These are phyloP conservation scores for Podarcis siculus DNA, from an alignment of 2,797 vertebrate species.

Conservation along the genomic window DNA sequence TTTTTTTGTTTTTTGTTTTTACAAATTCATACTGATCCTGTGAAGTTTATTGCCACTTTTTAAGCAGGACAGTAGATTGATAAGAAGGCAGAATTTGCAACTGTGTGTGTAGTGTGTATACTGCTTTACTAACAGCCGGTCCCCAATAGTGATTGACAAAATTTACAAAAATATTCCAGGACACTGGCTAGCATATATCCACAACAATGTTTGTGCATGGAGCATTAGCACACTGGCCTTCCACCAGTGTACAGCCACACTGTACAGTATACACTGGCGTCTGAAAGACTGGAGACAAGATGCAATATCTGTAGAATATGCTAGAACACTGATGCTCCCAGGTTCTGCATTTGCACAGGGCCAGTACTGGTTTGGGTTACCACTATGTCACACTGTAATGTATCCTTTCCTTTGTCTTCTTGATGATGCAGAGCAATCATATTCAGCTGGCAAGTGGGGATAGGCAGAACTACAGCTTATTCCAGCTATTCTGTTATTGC, in stretches of 20 bases:
- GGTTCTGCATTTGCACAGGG: not conserved
- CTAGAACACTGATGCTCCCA: not conserved
- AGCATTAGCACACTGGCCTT: not conserved
- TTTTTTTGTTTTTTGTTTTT: conserved; percentile 20
- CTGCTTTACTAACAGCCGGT: not conserved
- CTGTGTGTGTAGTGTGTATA: not conserved
- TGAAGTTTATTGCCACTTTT: conserved; percentile 47
- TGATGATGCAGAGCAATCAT: not conserved
- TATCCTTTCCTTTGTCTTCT: not conserved
- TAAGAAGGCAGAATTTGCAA: conserved; percentile 52
- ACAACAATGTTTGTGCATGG: not conserved
- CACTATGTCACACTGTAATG: not conserved
- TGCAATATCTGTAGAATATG: not conserved
- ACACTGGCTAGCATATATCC: not conserved
- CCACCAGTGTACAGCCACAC: not conserved
- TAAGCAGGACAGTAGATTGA: conserved; percentile 23
- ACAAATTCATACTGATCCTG: conserved; percentile 57
- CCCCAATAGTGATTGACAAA: not conserved
- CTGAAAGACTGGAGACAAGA: not conserved
- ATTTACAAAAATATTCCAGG: not conserved
- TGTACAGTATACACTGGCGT: no score
- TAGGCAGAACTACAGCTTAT: no score
- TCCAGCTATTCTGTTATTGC: not conserved
- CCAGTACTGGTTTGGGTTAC: not conserved
- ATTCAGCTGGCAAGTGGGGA: not conserved